Evolutionary conservation across 2,113 vertebrate genomes (phyloP).

Genomic region (Mormoops blainvillei): DNA sequence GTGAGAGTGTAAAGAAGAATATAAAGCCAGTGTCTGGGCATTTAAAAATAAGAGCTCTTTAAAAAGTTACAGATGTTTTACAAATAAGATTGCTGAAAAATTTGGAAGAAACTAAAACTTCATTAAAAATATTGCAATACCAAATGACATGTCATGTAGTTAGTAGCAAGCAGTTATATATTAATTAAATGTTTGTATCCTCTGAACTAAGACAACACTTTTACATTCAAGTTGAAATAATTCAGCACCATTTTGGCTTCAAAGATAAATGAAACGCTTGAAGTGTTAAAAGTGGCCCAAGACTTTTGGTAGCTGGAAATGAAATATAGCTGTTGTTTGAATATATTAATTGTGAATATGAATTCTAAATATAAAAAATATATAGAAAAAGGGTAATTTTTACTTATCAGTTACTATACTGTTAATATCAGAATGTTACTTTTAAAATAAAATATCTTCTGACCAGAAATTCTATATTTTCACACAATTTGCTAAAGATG

Average conservation of each 20-base stretch:
- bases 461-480: background rate
- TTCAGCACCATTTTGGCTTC: conserved; percentile 81
- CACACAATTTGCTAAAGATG: conserved; percentile 9
- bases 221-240: conserved; percentile 86
- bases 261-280: conserved; percentile 68
- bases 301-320: conserved; percentile 65
- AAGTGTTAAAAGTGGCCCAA: conserved; percentile 65
- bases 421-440: conserved; percentile 58
- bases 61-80: conserved; percentile 76
- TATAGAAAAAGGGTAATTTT: conserved; percentile 23
- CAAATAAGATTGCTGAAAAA: conserved; percentile 73
- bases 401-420: conserved; percentile 33
- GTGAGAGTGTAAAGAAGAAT: conserved; percentile 79
- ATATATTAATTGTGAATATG: conserved; percentile 26
- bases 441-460: conserved; percentile 62
- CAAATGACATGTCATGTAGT: conserved; percentile 78
- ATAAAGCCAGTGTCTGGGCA: conserved; percentile 80
- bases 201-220: conserved; percentile 72
- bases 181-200: conserved; percentile 70
- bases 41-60: conserved; percentile 81
- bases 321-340: conserved; percentile 61
- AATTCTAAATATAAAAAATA: conserved; percentile 44
- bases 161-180: conserved; percentile 76
- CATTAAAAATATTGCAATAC: conserved; percentile 69
- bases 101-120: conserved; percentile 72